Evolutionary conservation across 2,888 invertebrate genomes (phyloP), one percentile per base, ranked within the genome.

Genomic region (Drosophila cracens): DNA sequence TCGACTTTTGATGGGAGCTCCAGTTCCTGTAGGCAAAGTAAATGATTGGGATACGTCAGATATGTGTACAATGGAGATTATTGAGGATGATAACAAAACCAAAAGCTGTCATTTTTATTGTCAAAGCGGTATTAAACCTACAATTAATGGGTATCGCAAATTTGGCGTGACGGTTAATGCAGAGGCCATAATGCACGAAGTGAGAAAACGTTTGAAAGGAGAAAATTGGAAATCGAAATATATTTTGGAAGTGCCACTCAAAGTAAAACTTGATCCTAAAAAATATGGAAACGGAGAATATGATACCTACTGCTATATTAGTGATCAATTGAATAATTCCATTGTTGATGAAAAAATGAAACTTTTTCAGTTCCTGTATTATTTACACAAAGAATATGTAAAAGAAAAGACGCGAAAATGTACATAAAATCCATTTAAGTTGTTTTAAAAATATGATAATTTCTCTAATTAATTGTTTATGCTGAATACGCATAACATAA

Each of bases 161-260:
- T n/a, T 11, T 5, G 11, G n/a, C 2, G 2, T 11, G 4, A 5
- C 18, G 2, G 1, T 63, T 11, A 58, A 48, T 36, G 58, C 63
- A 11, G 59, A 63, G 25, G 4, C 21, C 2, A 3, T 48, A 25
- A 36, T 63, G 25, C 58, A 48, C 29, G 46, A 36, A 31, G 46
- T 63, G 1, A 36, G 59, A 13, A 48, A n/a, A 27, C 21, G 56
- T 4, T 43, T 62, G 6, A 34, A 21, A 11, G n/a, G n/a, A 5
- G 31, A 43, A 29, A 46, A 54, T 11, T 62, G 62, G 62, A 62
- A 6, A 21, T 54, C 62, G 10, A 62, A 62, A 4, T 54, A 62
- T 54, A 31, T 54, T 8, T 0, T 63, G 16, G 52, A 53, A 34
- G 1, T 33, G 52, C 52, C 52, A 4, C 51, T 31, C 3, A 52